Base-by-base conservation (phyloP, 2,888 invertebrate genomes). In the Acanthococcus lagerstroemiae region DNA sequence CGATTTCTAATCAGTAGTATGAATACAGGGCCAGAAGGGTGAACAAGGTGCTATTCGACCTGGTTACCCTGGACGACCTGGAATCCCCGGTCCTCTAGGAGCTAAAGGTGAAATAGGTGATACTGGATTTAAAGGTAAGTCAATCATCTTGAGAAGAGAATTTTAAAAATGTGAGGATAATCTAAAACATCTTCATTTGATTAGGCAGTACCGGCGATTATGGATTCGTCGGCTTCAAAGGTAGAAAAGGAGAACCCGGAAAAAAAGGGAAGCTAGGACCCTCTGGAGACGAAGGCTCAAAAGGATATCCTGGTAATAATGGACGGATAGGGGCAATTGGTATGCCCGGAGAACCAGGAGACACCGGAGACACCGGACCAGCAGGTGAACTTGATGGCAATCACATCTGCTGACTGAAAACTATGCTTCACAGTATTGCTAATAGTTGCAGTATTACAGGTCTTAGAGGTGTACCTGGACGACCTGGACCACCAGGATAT, bases 11-110 rank as follows among this genome's bases (percentile, higher is more conserved):
- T 25, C 24, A 24, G 7, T 54, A 21, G 21, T 22, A 21, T 52
- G 21, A 12, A 5, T 21, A 5, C 19, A 77, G 69, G 81, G 80
- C 25, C 72, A 73, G 0, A 78, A 77, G 72, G 81, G 81, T 60
- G 73, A 74, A 68, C 70, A 71, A 25, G 81, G 81, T 71, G 73
- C 66, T 75, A 17, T 77, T 50, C 69, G 73, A 25, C 72, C 74
- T 54, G 78, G 78, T 26, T 44, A 9, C 4, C 65, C 67, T 24
- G 73, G 73, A 44, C 55, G 45, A 12, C 67, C 68, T 9, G 73
- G 73, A 30, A 19, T 26, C 27, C 67, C 69, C 7, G 73, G 72
- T 24, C 27, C 71, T 12, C 72, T 72, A 22, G 77, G 77, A 25
- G 63, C 73, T 3, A 70, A 71, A 15, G 74, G 74, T 55, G 69